A percentile compares a stretch with the other conserved stretches of the same genome.
These are phyloP conservation scores for Gila robusta DNA, from an alignment of 2,797 vertebrate species.

Conservation along the genomic window DNA sequence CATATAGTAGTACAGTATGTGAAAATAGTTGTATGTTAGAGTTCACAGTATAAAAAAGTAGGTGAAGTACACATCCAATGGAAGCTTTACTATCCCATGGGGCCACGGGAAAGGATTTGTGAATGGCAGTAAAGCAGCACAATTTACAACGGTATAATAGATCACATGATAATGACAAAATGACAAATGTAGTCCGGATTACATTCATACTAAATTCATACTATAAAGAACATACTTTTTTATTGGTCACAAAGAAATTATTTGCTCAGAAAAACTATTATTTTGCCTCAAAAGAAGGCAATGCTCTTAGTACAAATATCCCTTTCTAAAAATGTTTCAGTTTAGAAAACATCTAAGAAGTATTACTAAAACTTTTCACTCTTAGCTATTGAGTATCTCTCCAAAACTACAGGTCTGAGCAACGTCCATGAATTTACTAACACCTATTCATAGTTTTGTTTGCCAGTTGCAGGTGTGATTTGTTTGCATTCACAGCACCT, in stretches of 20 bases:
- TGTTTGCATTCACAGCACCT: neutral
- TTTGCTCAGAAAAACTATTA: neutral
- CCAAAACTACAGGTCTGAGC: neutral
- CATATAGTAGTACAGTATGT: neutral
- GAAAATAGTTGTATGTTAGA: neutral
- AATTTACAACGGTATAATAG: neutral
- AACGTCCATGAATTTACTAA: conserved; percentile 1
- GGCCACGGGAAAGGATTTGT: neutral
- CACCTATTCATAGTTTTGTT: conserved; percentile 4
- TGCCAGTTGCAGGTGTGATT: neutral
- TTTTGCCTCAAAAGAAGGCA: neutral
- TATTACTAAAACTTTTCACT: neutral
- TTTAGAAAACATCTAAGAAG: neutral
- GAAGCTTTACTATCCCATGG: neutral
- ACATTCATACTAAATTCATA: neutral
- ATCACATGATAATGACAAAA: neutral
- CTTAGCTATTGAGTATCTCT: neutral
- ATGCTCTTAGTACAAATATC: neutral
- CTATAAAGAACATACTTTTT: no score
- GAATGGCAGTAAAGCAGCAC: neutral
- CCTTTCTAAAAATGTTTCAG: neutral
- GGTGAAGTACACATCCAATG: neutral
- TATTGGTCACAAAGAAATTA: no score
- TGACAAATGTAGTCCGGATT: neutral
- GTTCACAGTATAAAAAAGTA: neutral